These are phyloP conservation scores for Steinernema hermaphroditum DNA, from an alignment of 2,888 invertebrate genomes.

Conservation along the genomic window DNA sequence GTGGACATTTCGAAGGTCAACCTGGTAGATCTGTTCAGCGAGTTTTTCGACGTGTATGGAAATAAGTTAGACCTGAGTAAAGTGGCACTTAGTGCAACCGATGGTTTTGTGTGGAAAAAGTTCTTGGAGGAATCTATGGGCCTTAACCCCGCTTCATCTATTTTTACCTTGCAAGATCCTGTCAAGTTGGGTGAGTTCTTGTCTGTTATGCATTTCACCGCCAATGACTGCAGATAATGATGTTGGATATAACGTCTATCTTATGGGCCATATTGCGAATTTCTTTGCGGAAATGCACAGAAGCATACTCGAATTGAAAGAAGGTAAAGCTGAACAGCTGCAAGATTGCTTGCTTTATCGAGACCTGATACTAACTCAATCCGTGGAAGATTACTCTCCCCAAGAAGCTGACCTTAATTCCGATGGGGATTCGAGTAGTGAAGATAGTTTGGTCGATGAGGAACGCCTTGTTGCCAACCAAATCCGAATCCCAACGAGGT, in stretches of 20 bases:
- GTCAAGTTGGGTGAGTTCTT: slow-evolving; percentile 72
- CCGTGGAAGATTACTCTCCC: too few species aligned
- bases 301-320: neutral
- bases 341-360: neutral
- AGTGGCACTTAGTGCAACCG: slow-evolving; percentile 13
- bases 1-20: slow-evolving; percentile 70
- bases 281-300: neutral
- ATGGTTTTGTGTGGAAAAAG: slow-evolving; percentile 29
- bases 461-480: neutral
- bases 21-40: slow-evolving; percentile 74
- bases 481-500: neutral
- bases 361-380: neutral
- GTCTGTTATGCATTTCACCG: neutral
- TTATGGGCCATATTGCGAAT: neutral
- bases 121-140: slow-evolving; percentile 10
- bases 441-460: slow-evolving; percentile 6
- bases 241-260: slow-evolving; percentile 24
- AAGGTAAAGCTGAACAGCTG: neutral
- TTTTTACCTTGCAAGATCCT: slow-evolving; percentile 96
- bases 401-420: neutral
- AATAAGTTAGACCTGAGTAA: slow-evolving; percentile 77
- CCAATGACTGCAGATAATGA: neutral
- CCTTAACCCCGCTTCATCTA: slow-evolving; percentile 71
- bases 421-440: slow-evolving; percentile 9
- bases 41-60: slow-evolving; percentile 77